phyloP scores from a whole-genome alignment of 2,888 invertebrate species.

The Clunio marinus region DNA sequence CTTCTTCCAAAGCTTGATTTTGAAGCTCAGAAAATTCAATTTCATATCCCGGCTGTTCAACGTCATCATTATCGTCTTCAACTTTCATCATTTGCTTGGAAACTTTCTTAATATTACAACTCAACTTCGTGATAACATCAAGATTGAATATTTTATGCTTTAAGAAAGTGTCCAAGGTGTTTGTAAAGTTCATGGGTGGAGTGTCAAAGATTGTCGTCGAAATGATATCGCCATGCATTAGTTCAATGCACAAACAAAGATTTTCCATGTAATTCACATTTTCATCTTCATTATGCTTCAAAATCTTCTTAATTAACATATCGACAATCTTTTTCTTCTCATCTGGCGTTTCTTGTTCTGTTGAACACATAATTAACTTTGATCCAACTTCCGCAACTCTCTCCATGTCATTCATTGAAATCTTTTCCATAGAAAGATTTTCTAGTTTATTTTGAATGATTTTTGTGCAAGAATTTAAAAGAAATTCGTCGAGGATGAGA shows the following conservation, averaged over 20 bases:
- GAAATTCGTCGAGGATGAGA: constrained; percentile 44
- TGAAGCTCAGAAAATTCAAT: constrained; percentile 15
- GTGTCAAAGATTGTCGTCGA: constrained; percentile 40
- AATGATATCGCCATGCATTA: constrained; percentile 41
- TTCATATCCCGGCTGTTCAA: neutral
- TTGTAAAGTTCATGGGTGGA: neutral
- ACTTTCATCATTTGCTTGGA: constrained; percentile 39
- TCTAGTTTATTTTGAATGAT: neutral
- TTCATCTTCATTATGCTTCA: constrained; percentile 28
- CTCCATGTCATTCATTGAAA: constrained; percentile 31
- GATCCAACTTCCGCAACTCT: constrained; percentile 34
- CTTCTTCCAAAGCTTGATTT: constrained; percentile 43
- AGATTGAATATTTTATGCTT: constrained; percentile 33
- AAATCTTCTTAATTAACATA: constrained; percentile 41
- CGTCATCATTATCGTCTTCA: constrained; percentile 40
- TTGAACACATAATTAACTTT: constrained; percentile 47
- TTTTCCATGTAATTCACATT: constrained; percentile 42
- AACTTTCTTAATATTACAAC: constrained; percentile 43
- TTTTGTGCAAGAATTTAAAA: constrained; percentile 42
- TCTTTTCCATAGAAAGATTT: neutral
- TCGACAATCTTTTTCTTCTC: constrained; percentile 44
- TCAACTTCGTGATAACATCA: constrained; percentile 45
- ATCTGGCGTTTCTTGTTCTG: constrained; percentile 45
- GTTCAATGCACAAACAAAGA: constrained; percentile 45
- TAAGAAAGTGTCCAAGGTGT: neutral